Conservation (phyloP, 2,888 invertebrate genomes). For the Cylloceria caligata region DNA sequence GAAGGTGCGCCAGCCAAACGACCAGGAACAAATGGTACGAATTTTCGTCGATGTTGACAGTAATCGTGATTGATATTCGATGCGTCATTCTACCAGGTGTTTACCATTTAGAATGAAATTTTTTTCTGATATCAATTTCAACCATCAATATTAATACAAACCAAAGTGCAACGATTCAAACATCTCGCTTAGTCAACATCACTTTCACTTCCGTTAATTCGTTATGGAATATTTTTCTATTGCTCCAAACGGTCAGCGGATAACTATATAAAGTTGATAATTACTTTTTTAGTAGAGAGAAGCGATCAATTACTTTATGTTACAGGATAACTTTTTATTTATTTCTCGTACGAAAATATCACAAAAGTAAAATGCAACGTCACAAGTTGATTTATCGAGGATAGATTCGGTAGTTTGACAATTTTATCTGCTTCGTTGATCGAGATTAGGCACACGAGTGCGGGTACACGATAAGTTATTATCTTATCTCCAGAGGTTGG, state of each 20-base stretch:
- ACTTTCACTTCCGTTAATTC: slow-evolving; percentile 6
- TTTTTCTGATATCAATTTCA: slow-evolving; percentile 1
- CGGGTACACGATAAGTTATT: slow-evolving; percentile 59
- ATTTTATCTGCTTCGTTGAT: slow-evolving; percentile 40
- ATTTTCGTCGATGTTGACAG: neutral
- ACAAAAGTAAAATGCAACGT: neutral
- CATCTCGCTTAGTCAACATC: neutral
- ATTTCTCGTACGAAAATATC: neutral
- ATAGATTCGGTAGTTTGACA: slow-evolving; percentile 27
- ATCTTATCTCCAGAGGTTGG: slow-evolving; percentile 60
- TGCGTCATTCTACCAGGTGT: slow-evolving; percentile 44
- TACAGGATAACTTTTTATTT: too few species aligned
- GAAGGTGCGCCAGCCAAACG: slow-evolving; percentile 51
- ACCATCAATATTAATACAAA: slow-evolving; percentile 1
- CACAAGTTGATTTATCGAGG: neutral
- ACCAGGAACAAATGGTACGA: slow-evolving; percentile 13
- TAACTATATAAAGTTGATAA: too few species aligned
- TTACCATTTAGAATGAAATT: slow-evolving; percentile 10
- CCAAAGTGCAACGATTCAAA: neutral
- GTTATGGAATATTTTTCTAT: neutral
- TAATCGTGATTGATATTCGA: slow-evolving; percentile 49
- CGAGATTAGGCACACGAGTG: slow-evolving; percentile 22
- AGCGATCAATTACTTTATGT: too few species aligned
- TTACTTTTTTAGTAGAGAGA: too few species aligned
- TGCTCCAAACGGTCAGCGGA: neutral